phyloP scores from a whole-genome alignment of 2,888 invertebrate genomes.

The Phyllotreta striolata region DNA sequence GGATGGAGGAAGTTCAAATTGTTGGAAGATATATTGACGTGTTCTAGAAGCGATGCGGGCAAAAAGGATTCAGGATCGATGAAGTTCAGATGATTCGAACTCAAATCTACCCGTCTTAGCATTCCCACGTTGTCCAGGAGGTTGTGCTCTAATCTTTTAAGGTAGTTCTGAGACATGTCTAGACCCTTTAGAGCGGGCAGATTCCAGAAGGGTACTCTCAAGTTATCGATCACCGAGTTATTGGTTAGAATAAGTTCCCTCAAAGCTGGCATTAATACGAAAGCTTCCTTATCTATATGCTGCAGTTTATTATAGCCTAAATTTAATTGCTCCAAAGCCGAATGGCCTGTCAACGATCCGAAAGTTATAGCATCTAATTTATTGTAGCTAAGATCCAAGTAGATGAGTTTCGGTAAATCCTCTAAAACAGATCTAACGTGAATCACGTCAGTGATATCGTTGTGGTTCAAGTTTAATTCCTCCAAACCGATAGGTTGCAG shows the following conservation, averaged over 20 bases:
- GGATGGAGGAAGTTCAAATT: slow-evolving; percentile 75
- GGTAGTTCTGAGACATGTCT: slow-evolving; percentile 80
- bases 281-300: slow-evolving; percentile 79
- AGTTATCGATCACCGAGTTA: slow-evolving; percentile 79
- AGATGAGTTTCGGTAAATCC: slow-evolving; percentile 77
- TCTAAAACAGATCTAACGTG: slow-evolving; percentile 79
- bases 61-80: slow-evolving; percentile 79
- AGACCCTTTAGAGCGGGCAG: slow-evolving; percentile 84
- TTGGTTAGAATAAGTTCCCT: slow-evolving; percentile 83
- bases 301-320: slow-evolving; percentile 80
- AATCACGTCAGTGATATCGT: slow-evolving; percentile 77
- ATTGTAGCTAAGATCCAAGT: slow-evolving; percentile 82
- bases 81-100: slow-evolving; percentile 74
- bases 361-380: slow-evolving; percentile 78
- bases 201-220: slow-evolving; percentile 84
- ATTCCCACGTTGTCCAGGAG: slow-evolving; percentile 79
- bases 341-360: slow-evolving; percentile 81
- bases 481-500: slow-evolving; percentile 79
- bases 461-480: slow-evolving; percentile 78
- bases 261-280: slow-evolving; percentile 84
- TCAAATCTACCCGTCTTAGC: slow-evolving; percentile 77
- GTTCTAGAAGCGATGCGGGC: slow-evolving; percentile 76
- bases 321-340: slow-evolving; percentile 80
- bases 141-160: slow-evolving; percentile 74
- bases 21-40: slow-evolving; percentile 82